Evolutionary conservation across 1,140 invertebrate genomes (phyloP).

Genomic region (Meteorus sp.): DNA sequence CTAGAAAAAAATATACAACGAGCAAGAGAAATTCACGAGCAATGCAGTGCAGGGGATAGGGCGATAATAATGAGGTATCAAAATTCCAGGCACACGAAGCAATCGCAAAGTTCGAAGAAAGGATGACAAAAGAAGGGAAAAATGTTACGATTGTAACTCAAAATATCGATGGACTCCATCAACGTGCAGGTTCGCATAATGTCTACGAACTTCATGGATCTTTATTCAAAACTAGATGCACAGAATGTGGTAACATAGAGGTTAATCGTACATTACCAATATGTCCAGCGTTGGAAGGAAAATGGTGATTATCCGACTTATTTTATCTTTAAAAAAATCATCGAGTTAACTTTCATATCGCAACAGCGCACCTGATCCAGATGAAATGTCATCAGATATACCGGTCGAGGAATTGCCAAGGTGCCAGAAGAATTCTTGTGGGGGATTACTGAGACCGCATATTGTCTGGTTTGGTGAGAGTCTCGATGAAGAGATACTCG

Average conservation of each 20-base stretch:
- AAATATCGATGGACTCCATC: slow-evolving; percentile 91
- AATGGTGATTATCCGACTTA: slow-evolving; percentile 50
- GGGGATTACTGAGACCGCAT: slow-evolving; percentile 77
- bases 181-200: slow-evolving; percentile 77
- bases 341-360: slow-evolving; percentile 5
- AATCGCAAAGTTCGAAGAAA: slow-evolving; percentile 76
- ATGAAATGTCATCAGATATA: slow-evolving; percentile 58
- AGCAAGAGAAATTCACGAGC: too few species aligned
- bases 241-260: slow-evolving; percentile 71
- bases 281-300: slow-evolving; percentile 65
- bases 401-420: slow-evolving; percentile 70
- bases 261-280: slow-evolving; percentile 82
- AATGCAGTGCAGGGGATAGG: too few species aligned
- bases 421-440: slow-evolving; percentile 69
- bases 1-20: too few species aligned
- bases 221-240: slow-evolving; percentile 81
- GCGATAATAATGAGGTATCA: background rate
- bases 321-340: slow-evolving; percentile 4
- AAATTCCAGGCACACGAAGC: slow-evolving; percentile 74
- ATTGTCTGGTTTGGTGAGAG: slow-evolving; percentile 92
- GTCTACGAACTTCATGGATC: slow-evolving; percentile 90
- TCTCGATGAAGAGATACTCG: slow-evolving; percentile 68
- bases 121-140: slow-evolving; percentile 63
- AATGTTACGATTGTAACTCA: slow-evolving; percentile 81
- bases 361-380: slow-evolving; percentile 42